phyloP scores from a whole-genome alignment of 2,113 vertebrate species.

The Dipodomys stephensi region DNA sequence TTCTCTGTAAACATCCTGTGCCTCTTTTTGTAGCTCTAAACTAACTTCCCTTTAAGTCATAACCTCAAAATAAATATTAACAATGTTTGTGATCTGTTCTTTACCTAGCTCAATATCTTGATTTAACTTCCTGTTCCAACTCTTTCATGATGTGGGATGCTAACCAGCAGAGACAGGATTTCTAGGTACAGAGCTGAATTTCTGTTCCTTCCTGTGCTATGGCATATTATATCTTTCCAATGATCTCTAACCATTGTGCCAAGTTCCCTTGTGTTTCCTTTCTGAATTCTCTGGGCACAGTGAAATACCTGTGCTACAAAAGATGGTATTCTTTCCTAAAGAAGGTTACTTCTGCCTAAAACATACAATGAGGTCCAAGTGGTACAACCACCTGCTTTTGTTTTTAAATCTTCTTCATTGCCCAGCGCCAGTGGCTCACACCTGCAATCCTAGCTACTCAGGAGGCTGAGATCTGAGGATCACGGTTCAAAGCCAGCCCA shows the following conservation, averaged over 20 bases:
- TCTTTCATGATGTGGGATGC: neutral
- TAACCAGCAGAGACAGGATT: neutral
- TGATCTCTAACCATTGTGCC: neutral
- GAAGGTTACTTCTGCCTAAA: neutral
- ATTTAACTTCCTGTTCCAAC: constrained; percentile 4
- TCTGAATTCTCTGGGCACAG: neutral
- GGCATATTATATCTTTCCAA: neutral
- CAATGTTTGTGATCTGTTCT: constrained; percentile 19
- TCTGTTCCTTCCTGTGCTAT: constrained; percentile 5
- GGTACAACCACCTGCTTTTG: neutral
- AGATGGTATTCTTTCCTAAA: neutral
- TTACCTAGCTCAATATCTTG: constrained; percentile 13
- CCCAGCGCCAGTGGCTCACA: too few relatives aligned
- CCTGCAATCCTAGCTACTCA: too few relatives aligned
- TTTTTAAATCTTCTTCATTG: constrained; percentile 17
- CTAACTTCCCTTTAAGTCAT: constrained; percentile 16
- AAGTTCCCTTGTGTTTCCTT: constrained; percentile 17
- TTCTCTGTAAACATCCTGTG: neutral
- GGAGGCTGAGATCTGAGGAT: too few relatives aligned
- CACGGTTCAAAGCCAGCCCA: too few relatives aligned
- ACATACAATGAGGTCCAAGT: neutral
- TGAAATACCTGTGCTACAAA: neutral
- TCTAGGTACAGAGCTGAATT: constrained; percentile 2
- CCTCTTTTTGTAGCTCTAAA: neutral
- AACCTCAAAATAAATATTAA: neutral